A percentile compares a stretch with the other conserved stretches of the same genome.
These are phyloP conservation scores for Triplophysa yarkandensis DNA, from an alignment of 2,797 vertebrate species.

Conservation along the genomic window DNA sequence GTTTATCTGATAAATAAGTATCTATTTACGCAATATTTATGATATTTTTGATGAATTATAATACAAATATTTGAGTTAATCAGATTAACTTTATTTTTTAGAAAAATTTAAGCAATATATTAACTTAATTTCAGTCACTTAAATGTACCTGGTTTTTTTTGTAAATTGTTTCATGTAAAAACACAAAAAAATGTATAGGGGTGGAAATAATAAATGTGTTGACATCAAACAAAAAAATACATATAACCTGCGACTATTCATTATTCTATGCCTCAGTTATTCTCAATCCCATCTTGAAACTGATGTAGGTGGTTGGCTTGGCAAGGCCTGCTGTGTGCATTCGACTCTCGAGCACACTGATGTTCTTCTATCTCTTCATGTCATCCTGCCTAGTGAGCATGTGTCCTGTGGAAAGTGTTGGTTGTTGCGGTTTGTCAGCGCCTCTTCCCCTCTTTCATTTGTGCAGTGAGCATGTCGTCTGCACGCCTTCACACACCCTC, in stretches of 20 bases:
- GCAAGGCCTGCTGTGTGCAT: slow-evolving; percentile 18
- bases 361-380: slow-evolving; percentile 36
- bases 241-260: background rate
- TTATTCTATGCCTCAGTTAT: slow-evolving; percentile 5
- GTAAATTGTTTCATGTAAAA: no score
- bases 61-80: no score
- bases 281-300: slow-evolving; percentile 27
- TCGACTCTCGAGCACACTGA: slow-evolving; percentile 39
- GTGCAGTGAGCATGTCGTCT: slow-evolving; percentile 28
- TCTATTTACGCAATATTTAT: no score
- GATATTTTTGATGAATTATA: no score
- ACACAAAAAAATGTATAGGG: no score
- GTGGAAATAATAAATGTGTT: no score
- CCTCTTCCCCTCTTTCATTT: slow-evolving; percentile 35
- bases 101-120: no score
- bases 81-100: no score
- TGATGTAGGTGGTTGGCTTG: background rate
- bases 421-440: slow-evolving; percentile 38
- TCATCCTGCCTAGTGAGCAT: slow-evolving; percentile 28
- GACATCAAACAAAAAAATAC: no score
- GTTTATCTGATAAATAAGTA: no score
- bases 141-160: no score
- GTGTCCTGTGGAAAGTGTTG: slow-evolving; percentile 1
- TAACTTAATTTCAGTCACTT: no score
- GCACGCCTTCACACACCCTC: slow-evolving; percentile 23